Conservation (phyloP, 2,113 vertebrate genomes). For the Trogon melanurus region DNA sequence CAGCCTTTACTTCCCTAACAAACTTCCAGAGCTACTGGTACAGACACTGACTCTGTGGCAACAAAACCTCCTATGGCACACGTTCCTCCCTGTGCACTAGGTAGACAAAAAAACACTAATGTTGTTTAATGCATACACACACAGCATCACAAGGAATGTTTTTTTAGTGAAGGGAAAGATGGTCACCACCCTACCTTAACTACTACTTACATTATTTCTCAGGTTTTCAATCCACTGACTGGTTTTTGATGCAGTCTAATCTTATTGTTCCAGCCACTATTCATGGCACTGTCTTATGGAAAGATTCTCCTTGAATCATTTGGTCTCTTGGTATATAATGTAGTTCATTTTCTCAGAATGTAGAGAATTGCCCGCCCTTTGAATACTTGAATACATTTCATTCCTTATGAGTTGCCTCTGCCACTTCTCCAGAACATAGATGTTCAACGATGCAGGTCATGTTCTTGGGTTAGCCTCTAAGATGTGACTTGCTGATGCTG, state of each 20-base stretch:
- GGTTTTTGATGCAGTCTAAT: background rate
- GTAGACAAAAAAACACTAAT: background rate
- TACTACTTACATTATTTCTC: background rate
- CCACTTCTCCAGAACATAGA: background rate
- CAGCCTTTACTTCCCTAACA: background rate
- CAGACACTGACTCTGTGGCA: fast-evolving
- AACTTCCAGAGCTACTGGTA: background rate
- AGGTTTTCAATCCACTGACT: background rate
- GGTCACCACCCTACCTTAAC: background rate
- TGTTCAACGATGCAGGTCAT: background rate
- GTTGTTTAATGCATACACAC: background rate
- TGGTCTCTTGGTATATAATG: background rate
- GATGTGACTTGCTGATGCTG: background rate
- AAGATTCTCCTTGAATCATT: background rate
- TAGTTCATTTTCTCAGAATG: background rate
- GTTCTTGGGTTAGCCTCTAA: background rate
- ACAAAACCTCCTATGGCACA: background rate
- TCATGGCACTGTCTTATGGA: background rate
- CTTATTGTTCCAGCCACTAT: background rate
- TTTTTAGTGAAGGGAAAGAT: background rate
- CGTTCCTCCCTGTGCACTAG: fast-evolving
- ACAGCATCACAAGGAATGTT: background rate
- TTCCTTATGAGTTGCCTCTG: background rate
- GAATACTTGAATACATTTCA: background rate
- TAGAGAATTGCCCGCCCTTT: background rate